A percentile compares a stretch with the other conserved stretches of the same genome.
phyloP scores from a whole-genome alignment of 2,797 vertebrate genomes.

The Hyperoplus lanceolatus region DNA sequence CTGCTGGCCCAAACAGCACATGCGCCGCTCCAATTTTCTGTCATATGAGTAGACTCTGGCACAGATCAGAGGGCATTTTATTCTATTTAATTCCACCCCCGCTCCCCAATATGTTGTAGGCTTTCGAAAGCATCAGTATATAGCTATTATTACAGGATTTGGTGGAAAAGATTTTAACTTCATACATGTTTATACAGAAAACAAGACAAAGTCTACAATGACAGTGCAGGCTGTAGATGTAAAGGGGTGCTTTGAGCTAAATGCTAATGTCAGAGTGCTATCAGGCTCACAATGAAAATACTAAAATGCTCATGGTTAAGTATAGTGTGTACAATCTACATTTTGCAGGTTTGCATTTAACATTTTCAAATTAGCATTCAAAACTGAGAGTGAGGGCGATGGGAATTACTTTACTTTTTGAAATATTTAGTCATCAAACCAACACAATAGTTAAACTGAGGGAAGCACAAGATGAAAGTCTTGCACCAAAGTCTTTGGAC shows the following conservation, averaged over 20 bases:
- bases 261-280: not conserved
- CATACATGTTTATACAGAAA: not conserved
- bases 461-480: not conserved
- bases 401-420: not conserved
- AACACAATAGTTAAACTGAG: not conserved
- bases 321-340: not conserved
- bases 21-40: slow-evolving; percentile 55
- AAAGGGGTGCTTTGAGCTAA: not conserved
- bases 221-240: not conserved
- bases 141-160: slow-evolving; percentile 4
- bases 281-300: not conserved
- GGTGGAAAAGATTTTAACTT: not conserved
- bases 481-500: not conserved
- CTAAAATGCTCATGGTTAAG: not conserved
- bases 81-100: slow-evolving; percentile 2
- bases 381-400: not conserved
- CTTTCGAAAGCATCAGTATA: slow-evolving; percentile 14
- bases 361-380: not conserved
- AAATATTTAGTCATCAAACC: not conserved
- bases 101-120: too few species aligned
- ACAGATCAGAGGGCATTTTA: slow-evolving; percentile 38
- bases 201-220: not conserved
- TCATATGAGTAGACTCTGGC: slow-evolving; percentile 45
- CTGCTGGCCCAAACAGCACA: slow-evolving; percentile 50
- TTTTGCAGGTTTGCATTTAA: too few species aligned